A percentile compares a stretch with the other conserved stretches of the same genome.
Evolutionary conservation across 2,797 vertebrate species (phyloP).

Genomic region (Microtus obscurus): DNA sequence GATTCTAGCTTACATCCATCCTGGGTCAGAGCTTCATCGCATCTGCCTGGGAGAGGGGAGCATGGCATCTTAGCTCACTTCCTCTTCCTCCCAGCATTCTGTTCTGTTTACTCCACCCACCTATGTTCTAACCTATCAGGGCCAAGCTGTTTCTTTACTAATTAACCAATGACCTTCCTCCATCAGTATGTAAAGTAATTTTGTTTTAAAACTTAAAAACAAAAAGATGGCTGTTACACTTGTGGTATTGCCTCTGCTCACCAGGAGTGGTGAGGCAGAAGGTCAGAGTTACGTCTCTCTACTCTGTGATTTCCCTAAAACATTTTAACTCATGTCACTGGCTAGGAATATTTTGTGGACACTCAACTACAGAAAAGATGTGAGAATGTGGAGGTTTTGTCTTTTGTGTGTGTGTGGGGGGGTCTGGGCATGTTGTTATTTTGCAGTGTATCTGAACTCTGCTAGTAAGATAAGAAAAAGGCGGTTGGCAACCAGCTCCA

Average conservation of each 20-base stretch:
- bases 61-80: too few species aligned
- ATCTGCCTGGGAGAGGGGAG: too few species aligned
- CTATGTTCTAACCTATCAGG: too few species aligned
- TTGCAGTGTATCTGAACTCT: not conserved
- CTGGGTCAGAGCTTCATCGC: too few species aligned
- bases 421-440: not conserved
- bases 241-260: not conserved
- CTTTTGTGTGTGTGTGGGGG: not conserved
- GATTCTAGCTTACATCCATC: too few species aligned
- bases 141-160: too few species aligned
- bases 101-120: too few species aligned
- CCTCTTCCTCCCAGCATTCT: too few species aligned
- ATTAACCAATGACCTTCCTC: too few species aligned
- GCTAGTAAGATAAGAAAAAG: constrained; percentile 8
- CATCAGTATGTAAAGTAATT: too few species aligned
- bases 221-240: not conserved
- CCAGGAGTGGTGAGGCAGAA: not conserved
- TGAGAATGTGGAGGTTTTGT: not conserved
- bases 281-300: not conserved
- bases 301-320: not conserved
- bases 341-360: not conserved
- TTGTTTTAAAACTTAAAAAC: too few species aligned
- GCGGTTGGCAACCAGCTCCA: not conserved
- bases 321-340: not conserved
- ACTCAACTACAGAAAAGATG: not conserved